Evolutionary conservation across 2,797 vertebrate genomes (phyloP), one percentile per base, ranked within the genome.

Genomic region (Furcifer pardalis): DNA sequence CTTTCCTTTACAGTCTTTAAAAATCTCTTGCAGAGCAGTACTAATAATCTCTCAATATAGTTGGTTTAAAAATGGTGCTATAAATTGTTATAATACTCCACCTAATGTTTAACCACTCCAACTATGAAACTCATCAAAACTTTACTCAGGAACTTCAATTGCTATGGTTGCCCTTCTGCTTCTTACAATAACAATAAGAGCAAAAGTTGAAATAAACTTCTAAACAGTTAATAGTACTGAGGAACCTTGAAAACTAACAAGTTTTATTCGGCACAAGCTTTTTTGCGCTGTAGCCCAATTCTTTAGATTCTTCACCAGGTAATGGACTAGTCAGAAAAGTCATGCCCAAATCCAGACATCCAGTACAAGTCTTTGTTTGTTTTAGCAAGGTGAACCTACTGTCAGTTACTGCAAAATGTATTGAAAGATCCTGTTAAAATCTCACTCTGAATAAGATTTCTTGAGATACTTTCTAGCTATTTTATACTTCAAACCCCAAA

Each of bases 1-100:
- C 35, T 2, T 19, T 6, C 1, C 35, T 2, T 19, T 6, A 8
- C 0, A 65, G 23, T 56, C 13, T 56, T 56, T 56, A n/a, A n/a
- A 65, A 49, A 75, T 82, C 46, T 89, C 13, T 52, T 44, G 35
- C 65, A 84, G 2, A 75, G 15, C n/a, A 59, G 63, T 46, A 19
- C 4, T 1, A 37, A 49, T 44, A 7, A 89, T 82, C 88, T 84
- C 15, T 68, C 86, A 85, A 3, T 25, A 65, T 12, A 87, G 90
- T 8, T 32, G 40, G 23, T 12, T 25, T n/a, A n/a, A n/a, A n/a
- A n/a, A 21, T 79, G 52, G 44, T 37, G 21, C 32, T 75, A 49
- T 56, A 56, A 56, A 56, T 13, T 27, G 56, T 44, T 52, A 65
- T 60, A 85, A 32, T 4, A 7, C 35, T 71, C 19, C 52, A 60